Evolutionary conservation across 2,888 invertebrate genomes (phyloP).

Genomic region (Keiferia lycopersicella): DNA sequence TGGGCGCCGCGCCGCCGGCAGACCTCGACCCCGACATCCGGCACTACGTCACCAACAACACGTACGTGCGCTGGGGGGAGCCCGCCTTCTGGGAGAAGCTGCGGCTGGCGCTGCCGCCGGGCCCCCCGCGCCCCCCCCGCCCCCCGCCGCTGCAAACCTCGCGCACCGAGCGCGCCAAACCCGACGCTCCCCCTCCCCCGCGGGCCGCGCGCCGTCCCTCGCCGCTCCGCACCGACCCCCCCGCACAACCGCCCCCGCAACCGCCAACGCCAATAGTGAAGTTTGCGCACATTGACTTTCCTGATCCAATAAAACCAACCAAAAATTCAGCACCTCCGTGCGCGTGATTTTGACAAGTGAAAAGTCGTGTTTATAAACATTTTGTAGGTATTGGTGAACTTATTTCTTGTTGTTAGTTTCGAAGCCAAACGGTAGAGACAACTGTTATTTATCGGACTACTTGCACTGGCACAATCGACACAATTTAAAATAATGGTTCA

Average conservation of each 20-base stretch:
- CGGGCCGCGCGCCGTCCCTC: conserved; percentile 79
- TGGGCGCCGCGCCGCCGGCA: conserved; percentile 81
- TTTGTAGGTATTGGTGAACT: too few relatives aligned
- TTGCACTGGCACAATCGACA: too few relatives aligned
- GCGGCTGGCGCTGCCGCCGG: conserved; percentile 86
- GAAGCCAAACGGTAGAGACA: too few relatives aligned
- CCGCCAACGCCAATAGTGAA: conserved; percentile 90
- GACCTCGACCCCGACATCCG: conserved; percentile 71
- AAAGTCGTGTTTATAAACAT: too few relatives aligned
- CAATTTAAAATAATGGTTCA: too few relatives aligned
- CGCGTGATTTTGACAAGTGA: conserved; percentile 14
- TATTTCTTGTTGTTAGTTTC: too few relatives aligned
- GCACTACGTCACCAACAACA: conserved; percentile 86
- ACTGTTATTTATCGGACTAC: too few relatives aligned
- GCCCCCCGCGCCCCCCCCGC: conserved; percentile 59
- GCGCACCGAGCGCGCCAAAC: conserved; percentile 46
- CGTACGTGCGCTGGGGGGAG: conserved; percentile 90
- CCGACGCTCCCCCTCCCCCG: conserved; percentile 78
- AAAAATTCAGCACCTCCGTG: conserved; percentile 19
- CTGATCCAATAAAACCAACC: conserved; percentile 79
- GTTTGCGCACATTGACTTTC: conserved; percentile 84
- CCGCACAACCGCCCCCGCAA: conserved; percentile 84
- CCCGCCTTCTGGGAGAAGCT: conserved; percentile 90
- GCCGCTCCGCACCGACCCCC: conserved; percentile 83
- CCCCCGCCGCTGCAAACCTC: conserved; percentile 46